Percentiles rank a stretch among this genome's conserved stretches.
Evolutionary conservation across 2,888 invertebrate species (phyloP).

Genomic region (Clanis bilineata): DNA sequence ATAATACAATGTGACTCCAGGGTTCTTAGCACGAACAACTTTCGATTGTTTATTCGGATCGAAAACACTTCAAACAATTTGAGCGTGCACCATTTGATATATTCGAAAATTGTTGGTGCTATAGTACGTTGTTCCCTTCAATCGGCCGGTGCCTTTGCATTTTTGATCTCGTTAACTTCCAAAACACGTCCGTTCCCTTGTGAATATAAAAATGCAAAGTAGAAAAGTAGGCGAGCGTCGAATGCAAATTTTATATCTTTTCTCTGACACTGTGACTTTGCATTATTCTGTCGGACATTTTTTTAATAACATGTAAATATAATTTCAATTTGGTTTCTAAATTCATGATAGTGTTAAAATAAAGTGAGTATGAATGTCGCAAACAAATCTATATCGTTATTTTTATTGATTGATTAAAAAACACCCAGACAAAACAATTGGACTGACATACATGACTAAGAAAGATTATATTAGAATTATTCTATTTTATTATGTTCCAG

Average conservation of each 20-base stretch:
- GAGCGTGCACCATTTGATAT: too few species aligned
- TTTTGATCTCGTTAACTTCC: slow-evolving; percentile 52
- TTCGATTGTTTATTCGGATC: too few species aligned
- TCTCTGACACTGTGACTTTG: slow-evolving; percentile 17
- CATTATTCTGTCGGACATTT: slow-evolving; percentile 5
- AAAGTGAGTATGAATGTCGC: background rate
- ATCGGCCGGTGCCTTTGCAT: slow-evolving; percentile 38
- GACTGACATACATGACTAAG: too few species aligned
- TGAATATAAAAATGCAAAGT: slow-evolving; percentile 60
- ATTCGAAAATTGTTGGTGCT: too few species aligned
- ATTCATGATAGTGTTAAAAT: background rate
- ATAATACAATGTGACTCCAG: slow-evolving; percentile 20
- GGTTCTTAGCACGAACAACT: too few species aligned
- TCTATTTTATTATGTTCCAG: too few species aligned
- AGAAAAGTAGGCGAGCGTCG: slow-evolving; percentile 45
- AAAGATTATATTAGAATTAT: too few species aligned
- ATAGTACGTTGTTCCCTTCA: slow-evolving; percentile 34
- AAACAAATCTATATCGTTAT: too few species aligned
- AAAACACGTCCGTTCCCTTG: slow-evolving; percentile 53
- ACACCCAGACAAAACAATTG: too few species aligned
- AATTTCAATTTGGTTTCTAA: background rate
- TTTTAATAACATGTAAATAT: slow-evolving; percentile 5
- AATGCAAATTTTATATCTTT: slow-evolving; percentile 59
- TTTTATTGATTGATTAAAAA: too few species aligned
- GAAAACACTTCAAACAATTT: too few species aligned